Conservation (phyloP, 2,113 vertebrate species). For the Typhlomys cinereus region DNA sequence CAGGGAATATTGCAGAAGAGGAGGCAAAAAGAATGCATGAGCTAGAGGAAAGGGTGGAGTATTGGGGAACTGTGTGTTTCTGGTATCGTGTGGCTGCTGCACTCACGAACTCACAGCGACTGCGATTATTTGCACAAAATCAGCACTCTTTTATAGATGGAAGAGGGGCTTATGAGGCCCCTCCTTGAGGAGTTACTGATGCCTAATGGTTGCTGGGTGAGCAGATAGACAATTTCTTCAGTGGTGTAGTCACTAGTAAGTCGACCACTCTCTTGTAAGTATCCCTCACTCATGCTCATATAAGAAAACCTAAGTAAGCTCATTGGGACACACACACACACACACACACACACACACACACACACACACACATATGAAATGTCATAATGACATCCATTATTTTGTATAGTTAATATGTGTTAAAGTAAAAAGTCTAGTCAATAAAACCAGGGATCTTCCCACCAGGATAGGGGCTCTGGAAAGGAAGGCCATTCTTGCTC, state of each 20-base stretch:
- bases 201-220: not conserved
- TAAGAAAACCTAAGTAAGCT: not conserved
- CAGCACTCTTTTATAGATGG: no score
- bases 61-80: no score
- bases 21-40: not conserved
- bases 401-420: not conserved
- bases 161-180: not conserved
- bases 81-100: not conserved
- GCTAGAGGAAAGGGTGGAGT: not conserved
- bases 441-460: not conserved
- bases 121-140: not conserved
- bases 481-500: not conserved
- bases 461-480: not conserved
- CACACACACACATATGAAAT: not conserved
- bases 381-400: not conserved
- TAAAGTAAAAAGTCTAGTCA: not conserved
- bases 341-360: not conserved
- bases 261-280: not conserved
- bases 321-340: not conserved
- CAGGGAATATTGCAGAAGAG: not conserved
- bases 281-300: not conserved
- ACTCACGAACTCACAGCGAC: not conserved
- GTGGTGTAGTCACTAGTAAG: not conserved
- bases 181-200: not conserved
- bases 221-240: not conserved